Evolutionary conservation across 2,113 vertebrate genomes (phyloP).

Genomic region (Cavia porcellus): DNA sequence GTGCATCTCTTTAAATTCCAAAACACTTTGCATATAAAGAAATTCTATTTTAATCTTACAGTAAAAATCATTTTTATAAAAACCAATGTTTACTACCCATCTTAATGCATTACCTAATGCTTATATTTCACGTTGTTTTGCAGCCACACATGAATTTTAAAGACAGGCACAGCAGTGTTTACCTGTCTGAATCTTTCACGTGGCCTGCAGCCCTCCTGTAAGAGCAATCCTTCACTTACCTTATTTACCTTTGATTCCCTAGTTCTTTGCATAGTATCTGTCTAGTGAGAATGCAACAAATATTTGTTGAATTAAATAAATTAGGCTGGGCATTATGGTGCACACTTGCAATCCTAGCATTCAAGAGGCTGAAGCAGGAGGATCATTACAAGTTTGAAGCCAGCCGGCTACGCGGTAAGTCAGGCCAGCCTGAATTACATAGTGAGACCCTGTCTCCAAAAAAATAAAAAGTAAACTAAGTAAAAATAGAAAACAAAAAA

Average conservation of each 20-base stretch:
- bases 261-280: background rate
- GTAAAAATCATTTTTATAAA: background rate
- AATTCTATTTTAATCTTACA: slow-evolving; percentile 32
- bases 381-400: background rate
- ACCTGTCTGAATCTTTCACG: background rate
- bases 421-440: background rate
- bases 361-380: background rate
- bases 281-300: background rate
- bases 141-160: background rate
- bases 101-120: background rate
- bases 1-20: background rate
- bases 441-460: background rate
- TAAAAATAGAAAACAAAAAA: slow-evolving; percentile 24
- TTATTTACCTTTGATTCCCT: background rate
- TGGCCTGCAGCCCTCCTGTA: background rate
- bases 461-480: background rate
- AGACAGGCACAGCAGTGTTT: background rate
- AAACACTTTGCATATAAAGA: slow-evolving; percentile 10
- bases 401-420: background rate
- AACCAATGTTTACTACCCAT: background rate
- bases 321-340: background rate
- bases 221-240: background rate
- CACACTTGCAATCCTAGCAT: background rate
- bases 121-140: background rate
- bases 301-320: slow-evolving; percentile 28